Conservation (phyloP, 2,113 vertebrate species). For the Lepus americanus region DNA sequence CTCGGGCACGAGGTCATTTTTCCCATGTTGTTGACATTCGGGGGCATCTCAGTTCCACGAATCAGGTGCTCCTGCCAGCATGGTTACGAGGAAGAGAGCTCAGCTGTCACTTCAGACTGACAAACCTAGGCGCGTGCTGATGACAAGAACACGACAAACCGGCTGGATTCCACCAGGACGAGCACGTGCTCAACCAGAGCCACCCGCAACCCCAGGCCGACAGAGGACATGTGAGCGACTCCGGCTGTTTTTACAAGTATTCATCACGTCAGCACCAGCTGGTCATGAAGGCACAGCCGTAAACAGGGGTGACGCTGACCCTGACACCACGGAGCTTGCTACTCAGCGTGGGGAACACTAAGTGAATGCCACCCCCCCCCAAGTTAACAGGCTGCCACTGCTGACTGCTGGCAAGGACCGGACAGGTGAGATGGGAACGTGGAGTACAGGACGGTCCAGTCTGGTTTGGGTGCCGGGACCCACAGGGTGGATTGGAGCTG, state of each 20-base stretch:
- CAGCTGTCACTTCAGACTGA: conserved; percentile 57
- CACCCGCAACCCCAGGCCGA: background rate
- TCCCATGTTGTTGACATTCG: conserved; percentile 39
- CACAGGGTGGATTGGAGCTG: no score
- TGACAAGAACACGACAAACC: conserved; percentile 38
- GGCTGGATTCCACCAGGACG: conserved; percentile 48
- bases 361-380: background rate
- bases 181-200: conserved; percentile 66
- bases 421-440: background rate
- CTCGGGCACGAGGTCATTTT: conserved; percentile 47
- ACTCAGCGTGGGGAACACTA: background rate
- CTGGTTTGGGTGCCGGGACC: no score
- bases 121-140: background rate
- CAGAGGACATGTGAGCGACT: conserved; percentile 9
- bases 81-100: conserved; percentile 6
- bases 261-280: background rate
- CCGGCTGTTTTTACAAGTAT: conserved; percentile 14
- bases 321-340: background rate
- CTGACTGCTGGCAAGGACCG: background rate
- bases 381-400: conserved; percentile 2
- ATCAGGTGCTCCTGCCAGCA: conserved; percentile 30
- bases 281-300: background rate
- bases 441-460: no score
- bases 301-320: background rate
- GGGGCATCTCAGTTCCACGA: conserved; percentile 26